Base-by-base conservation (phyloP, 2,113 vertebrate genomes). In the Upupa epops region DNA sequence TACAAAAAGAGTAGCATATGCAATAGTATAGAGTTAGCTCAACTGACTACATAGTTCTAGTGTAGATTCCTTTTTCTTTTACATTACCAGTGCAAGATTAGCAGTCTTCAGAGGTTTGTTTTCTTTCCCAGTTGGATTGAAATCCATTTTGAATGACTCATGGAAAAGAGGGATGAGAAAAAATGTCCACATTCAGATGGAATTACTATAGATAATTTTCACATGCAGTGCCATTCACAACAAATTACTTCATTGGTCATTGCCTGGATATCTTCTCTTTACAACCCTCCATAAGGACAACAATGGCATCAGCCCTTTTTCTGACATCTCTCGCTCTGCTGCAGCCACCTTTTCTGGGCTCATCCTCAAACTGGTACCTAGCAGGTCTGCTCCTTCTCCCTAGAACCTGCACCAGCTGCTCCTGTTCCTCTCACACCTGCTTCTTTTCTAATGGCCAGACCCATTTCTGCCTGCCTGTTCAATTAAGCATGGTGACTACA, bases 221-320 rank as follows among this genome's bases (percentile, higher is more conserved):
- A 58, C 82, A 85, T 72, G 75, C 63, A 91, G 58, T 85, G 88
- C 95, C 94, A 94, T 94, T 54, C 85, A 75, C 89, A 96, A 96
- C 82, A 96, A 94, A 95, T 94, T 3, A 91, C 85, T 85, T 95
- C 88, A 94, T 40, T 96, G 82, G 78, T 72, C 74, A 72, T 82
- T 89, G 78, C 92, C 36, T 6, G 2, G 58, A 75, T 92, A 84
- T 87, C 70, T 92, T 58, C 54, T 76, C 76, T 83, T 90, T 80
- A 83, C 40, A 80, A 58, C 83, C 83, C 80, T 88, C 64, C 68
- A 65, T 40, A 58, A 90, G 32, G 83, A 61, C 76, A 88, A 61
- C 71, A 91, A 68, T 58, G 74, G 11, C 40, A 52, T 92, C 91
- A 94, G 63, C 94, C 31, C 87, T 85, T 94, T 92, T 63, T 74